These are phyloP conservation scores for Stenodema calcarata DNA, from an alignment of 2,888 invertebrate genomes.

Conservation along the genomic window DNA sequence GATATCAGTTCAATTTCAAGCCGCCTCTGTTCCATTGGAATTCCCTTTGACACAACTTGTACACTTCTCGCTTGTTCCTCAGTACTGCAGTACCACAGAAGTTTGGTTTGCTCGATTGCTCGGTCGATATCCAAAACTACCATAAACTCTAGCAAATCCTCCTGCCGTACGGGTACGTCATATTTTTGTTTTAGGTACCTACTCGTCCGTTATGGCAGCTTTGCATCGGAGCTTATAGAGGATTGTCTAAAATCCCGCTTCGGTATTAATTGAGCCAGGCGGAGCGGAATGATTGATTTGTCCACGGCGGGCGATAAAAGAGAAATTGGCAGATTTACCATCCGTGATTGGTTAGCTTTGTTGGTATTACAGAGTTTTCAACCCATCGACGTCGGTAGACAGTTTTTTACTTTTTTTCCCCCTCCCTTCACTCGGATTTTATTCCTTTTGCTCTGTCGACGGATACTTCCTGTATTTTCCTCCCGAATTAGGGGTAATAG, in stretches of 20 bases:
- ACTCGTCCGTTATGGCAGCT: neutral
- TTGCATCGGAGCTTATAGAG: neutral
- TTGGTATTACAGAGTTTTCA: slow-evolving; percentile 29
- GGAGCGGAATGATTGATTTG: slow-evolving; percentile 20
- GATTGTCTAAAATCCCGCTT: neutral
- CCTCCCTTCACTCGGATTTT: neutral
- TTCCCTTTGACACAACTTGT: too few species aligned
- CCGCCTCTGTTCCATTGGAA: too few species aligned
- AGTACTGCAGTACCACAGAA: too few species aligned
- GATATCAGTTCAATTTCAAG: too few species aligned
- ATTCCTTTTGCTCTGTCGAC: neutral
- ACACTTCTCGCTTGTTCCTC: too few species aligned
- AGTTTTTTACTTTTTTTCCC: neutral
- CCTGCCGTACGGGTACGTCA: too few species aligned
- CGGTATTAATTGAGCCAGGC: slow-evolving; percentile 20
- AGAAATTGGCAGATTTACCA: slow-evolving; percentile 30
- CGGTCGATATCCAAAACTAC: too few species aligned
- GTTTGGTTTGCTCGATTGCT: too few species aligned
- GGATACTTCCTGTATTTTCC: neutral
- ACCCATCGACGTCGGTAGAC: neutral
- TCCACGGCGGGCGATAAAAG: slow-evolving; percentile 3
- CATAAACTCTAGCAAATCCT: too few species aligned
- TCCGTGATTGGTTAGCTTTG: slow-evolving; percentile 18
- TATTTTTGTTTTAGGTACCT: too few species aligned
- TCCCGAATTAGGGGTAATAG: neutral